phyloP scores from a whole-genome alignment of 2,888 invertebrate species.

The Spisula subtruncata region DNA sequence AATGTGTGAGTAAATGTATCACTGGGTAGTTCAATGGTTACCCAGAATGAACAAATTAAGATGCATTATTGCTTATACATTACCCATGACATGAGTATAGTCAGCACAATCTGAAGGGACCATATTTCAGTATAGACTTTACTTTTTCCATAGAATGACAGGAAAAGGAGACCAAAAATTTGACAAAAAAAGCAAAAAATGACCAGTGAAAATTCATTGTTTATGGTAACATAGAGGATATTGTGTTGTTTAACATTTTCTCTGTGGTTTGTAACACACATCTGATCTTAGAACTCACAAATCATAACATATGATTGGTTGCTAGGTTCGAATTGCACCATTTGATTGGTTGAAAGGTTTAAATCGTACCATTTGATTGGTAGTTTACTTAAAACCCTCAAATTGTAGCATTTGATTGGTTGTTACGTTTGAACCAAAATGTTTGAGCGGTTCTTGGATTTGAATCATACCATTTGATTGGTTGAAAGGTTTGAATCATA shows the following conservation, averaged over 20 bases:
- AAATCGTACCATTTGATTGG: background rate
- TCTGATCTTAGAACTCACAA: background rate
- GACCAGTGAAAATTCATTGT: background rate
- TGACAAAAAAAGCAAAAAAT: background rate
- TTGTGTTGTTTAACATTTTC: background rate
- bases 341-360: background rate
- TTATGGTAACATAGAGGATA: background rate
- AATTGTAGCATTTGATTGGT: background rate
- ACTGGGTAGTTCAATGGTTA: background rate
- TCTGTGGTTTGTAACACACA: background rate
- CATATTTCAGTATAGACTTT: slow-evolving; percentile 17
- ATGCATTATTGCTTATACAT: background rate
- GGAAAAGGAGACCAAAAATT: background rate
- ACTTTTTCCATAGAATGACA: background rate
- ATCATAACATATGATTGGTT: background rate
- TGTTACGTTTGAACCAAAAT: background rate
- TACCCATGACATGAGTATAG: background rate
- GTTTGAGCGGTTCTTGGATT: background rate
- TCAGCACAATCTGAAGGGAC: background rate
- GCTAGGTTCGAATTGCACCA: background rate
- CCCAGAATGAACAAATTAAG: background rate
- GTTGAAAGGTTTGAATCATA: background rate
- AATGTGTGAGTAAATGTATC: background rate
- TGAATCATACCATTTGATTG: background rate
- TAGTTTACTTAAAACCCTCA: no score